These are phyloP conservation scores for Macrobrachium rosenbergii DNA, from an alignment of 1,140 invertebrate genomes.

Conservation along the genomic window DNA sequence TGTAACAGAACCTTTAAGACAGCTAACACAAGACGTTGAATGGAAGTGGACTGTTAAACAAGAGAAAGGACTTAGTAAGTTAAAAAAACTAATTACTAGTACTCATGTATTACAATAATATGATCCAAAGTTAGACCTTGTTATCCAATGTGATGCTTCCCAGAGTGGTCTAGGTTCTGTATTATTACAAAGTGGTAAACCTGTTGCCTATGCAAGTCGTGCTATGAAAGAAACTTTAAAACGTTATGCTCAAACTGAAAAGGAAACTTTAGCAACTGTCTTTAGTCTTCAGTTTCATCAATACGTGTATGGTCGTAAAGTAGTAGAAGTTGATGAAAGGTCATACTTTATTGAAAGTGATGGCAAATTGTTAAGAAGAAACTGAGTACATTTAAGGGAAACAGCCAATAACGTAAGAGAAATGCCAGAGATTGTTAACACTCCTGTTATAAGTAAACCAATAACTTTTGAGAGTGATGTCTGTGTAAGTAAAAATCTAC, in stretches of 20 bases:
- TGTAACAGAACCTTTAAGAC: not conserved
- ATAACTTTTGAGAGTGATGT: too few relatives aligned
- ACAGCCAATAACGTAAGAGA: too few relatives aligned
- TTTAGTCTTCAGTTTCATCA: slow-evolving; percentile 70
- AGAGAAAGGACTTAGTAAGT: not conserved
- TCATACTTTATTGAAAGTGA: slow-evolving; percentile 69
- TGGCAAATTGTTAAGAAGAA: too few relatives aligned
- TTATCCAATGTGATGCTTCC: slow-evolving; percentile 69
- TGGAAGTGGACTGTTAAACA: not conserved
- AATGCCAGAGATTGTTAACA: too few relatives aligned
- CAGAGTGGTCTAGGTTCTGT: slow-evolving; percentile 70
- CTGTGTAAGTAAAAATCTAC: too few relatives aligned
- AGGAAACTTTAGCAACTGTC: slow-evolving; percentile 70
- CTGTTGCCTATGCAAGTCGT: too few relatives aligned
- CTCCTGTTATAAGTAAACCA: too few relatives aligned
- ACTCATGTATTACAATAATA: slow-evolving; percentile 55
- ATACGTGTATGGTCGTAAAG: slow-evolving; percentile 69
- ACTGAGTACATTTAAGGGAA: too few relatives aligned
- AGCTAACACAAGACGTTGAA: not conserved
- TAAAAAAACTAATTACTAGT: not conserved
- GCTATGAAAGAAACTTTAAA: slow-evolving; percentile 68
- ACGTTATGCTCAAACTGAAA: slow-evolving; percentile 71
- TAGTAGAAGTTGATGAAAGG: too few relatives aligned
- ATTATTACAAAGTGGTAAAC: slow-evolving; percentile 70
- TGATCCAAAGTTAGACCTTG: slow-evolving; percentile 46